Percentiles rank a stretch among this genome's conserved stretches.
Evolutionary conservation across 2,888 invertebrate genomes (phyloP).

Genomic region (Smittia sp.): DNA sequence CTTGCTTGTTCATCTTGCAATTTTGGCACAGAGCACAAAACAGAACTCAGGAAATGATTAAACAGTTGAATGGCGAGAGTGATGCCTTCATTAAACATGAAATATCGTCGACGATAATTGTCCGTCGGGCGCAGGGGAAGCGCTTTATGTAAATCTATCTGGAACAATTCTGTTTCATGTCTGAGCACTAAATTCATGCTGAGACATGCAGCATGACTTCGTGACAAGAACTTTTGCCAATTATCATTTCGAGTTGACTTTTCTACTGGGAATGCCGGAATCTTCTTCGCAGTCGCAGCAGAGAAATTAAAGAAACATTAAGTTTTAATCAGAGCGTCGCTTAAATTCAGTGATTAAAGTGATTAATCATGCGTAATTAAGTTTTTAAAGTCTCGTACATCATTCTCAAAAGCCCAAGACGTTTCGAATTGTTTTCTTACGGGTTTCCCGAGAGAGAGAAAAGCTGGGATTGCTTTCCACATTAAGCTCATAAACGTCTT

Average conservation of each 20-base stretch:
- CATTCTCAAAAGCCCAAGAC: not conserved
- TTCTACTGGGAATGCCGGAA: too few species aligned
- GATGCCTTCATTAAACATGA: conserved; percentile 16
- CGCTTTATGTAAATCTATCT: too few species aligned
- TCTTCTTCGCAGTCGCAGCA: too few species aligned
- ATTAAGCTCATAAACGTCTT: conserved; percentile 9
- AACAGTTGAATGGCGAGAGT: not conserved
- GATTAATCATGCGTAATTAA: conserved; percentile 16
- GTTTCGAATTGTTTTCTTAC: not conserved
- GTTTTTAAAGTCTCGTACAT: conserved; percentile 7
- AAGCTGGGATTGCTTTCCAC: not conserved
- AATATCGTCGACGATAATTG: not conserved
- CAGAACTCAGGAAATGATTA: not conserved
- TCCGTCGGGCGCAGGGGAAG: not conserved
- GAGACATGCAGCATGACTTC: too few species aligned
- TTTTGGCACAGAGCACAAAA: not conserved
- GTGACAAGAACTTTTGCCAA: too few species aligned
- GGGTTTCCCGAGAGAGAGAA: not conserved
- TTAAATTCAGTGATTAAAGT: not conserved
- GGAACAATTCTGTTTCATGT: too few species aligned
- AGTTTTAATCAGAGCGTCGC: not conserved
- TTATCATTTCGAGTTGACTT: too few species aligned
- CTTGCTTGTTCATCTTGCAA: not conserved
- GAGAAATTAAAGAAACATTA: conserved; percentile 11
- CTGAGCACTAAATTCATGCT: too few species aligned